Base-by-base conservation (phyloP, 2,888 invertebrate species). In the Dendrolimus houi region DNA sequence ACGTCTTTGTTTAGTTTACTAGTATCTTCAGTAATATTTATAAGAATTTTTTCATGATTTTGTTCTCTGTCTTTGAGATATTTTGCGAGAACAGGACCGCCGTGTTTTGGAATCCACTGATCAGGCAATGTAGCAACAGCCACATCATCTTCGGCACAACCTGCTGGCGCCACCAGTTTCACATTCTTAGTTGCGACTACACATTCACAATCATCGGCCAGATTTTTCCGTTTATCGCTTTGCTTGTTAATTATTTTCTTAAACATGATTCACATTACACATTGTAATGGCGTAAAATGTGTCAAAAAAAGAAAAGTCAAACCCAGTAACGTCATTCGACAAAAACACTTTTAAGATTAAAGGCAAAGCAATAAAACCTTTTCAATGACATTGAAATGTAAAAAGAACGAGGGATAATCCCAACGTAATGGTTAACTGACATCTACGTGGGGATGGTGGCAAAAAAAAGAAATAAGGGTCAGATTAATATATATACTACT, bases 81-180 rank as follows among this genome's bases (percentile, higher is more conserved):
- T 53, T 82, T 79, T 1, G 63, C 65, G 10, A 88, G 81, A 41
- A 72, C 73, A 2, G 80, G 66, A 0, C 87, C 83, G 12, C 83
- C 72, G 40, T 65, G 77, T 55, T 65, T 70, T 9, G 85, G 85
- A 7, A 66, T 62, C 85, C 83, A 86, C 6, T 78, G 60, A 8
- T 81, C 74, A 3, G 88, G 88, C 52, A 89, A 65, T 0, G 76
- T 62, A 1, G 82, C 79, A 1, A 86, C 85, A 1, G 83, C 87
- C 42, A 76, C 76, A 8, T 68, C 62, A 60, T 89, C 87, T 17
- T 81, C 75, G 3, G 76, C 63, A 62, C 81, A 85, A 8, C 80
- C 79, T 1, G 74, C 63, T 17, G 64, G 56, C 9, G 77, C 77
- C 2, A 74, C 65, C 2, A 67, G 56, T 55, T 68, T 66, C 6